These are phyloP conservation scores for Drosophila ananassae DNA, from an alignment of 1,140 invertebrate genomes.

Conservation along the genomic window DNA sequence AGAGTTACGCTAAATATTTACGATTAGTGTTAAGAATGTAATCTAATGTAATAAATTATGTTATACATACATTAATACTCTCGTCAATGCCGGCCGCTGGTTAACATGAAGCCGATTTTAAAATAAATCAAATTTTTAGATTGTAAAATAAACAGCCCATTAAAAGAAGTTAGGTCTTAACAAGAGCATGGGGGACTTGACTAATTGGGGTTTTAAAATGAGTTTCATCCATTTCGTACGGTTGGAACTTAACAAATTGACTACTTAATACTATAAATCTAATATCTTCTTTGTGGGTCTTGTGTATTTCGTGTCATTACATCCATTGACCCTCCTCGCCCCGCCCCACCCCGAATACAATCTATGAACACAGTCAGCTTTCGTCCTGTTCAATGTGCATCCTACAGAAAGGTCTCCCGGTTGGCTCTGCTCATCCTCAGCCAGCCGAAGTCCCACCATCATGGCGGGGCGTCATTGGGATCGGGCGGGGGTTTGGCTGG, in stretches of 20 bases:
- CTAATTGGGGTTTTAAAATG: conserved; percentile 3
- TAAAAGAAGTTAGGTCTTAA: background rate
- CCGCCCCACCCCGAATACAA: conserved; percentile 39
- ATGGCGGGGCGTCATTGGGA: conserved; percentile 67
- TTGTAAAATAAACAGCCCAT: background rate
- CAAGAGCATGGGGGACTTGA: conserved; percentile 1
- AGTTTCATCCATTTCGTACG: conserved; percentile 5
- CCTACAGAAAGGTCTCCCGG: conserved; percentile 58
- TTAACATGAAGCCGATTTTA: background rate
- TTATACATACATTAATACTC: conserved; percentile 63
- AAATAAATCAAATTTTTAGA: background rate
- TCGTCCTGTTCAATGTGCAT: conserved; percentile 37
- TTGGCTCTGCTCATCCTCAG: conserved; percentile 15
- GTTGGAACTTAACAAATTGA: conserved; percentile 63
- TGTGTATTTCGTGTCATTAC: conserved; percentile 23
- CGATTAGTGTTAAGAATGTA: conserved; percentile 41
- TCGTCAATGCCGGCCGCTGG: conserved; percentile 18
- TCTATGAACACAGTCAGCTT: conserved; percentile 79
- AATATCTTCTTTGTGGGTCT: background rate
- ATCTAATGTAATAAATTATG: conserved; percentile 53
- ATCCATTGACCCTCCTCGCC: background rate
- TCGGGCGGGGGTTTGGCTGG: conserved; percentile 71
- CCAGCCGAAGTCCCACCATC: conserved; percentile 60
- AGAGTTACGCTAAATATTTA: conserved; percentile 45
- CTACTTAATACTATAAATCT: conserved; percentile 66